Conservation (phyloP, 1,140 invertebrate genomes). For the Nebria ingens region DNA sequence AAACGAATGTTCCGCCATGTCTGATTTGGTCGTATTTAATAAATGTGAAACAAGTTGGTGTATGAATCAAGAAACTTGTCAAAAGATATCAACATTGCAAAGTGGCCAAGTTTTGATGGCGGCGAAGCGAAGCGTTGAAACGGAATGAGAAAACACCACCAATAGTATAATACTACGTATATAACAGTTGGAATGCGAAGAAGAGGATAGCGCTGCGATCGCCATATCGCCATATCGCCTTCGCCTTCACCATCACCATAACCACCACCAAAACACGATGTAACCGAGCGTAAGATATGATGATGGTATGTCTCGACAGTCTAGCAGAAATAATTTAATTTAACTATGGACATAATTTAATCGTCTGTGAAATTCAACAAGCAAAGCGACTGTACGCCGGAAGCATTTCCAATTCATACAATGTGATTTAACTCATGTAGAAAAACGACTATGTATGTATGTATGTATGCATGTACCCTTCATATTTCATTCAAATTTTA, state of each 20-base stretch:
- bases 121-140: too few species aligned
- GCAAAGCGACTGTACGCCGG: neutral
- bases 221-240: too few species aligned
- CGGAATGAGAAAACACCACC: neutral
- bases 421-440: neutral
- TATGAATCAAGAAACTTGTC: too few species aligned
- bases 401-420: neutral
- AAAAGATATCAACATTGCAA: too few species aligned
- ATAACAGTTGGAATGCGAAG: neutral
- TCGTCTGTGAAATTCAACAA: neutral
- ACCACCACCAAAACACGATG: neutral
- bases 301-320: conserved; percentile 1
- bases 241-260: too few species aligned
- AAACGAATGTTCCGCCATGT: too few species aligned
- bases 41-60: too few species aligned
- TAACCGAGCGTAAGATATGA: neutral
- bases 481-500: conserved; percentile 10
- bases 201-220: neutral
- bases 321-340: conserved; percentile 7
- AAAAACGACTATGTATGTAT: too few species aligned
- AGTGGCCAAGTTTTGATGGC: too few species aligned
- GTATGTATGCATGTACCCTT: too few species aligned
- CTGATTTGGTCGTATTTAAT: too few species aligned
- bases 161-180: neutral
- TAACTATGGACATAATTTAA: conserved; percentile 9